Conservation (phyloP, 2,797 vertebrate species). For the Phalanger gymnotis region DNA sequence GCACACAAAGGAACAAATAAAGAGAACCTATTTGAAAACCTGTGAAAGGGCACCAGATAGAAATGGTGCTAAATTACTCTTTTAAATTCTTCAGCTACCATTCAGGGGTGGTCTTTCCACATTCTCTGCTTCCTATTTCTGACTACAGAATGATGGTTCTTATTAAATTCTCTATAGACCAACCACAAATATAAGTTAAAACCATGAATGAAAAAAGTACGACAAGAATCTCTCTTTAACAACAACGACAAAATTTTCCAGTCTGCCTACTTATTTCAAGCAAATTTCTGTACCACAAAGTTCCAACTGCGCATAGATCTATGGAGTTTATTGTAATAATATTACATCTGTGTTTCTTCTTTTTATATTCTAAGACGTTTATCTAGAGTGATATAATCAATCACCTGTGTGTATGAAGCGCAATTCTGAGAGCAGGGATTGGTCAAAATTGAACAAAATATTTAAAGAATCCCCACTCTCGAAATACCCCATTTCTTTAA, state of each 20-base stretch:
- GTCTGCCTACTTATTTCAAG: not conserved
- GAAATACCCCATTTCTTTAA: not conserved
- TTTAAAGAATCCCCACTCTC: not conserved
- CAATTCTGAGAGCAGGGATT: not conserved
- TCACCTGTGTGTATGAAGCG: not conserved
- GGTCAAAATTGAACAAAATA: not conserved
- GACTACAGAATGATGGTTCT: accelerated
- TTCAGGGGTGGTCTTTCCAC: not conserved
- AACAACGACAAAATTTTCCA: accelerated
- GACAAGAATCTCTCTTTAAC: not conserved
- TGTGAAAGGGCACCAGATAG: not conserved
- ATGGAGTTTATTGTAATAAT: not conserved
- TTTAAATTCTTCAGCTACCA: too few species aligned
- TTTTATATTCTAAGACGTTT: not conserved
- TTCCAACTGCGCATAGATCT: not conserved
- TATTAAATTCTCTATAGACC: not conserved
- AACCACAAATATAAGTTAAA: not conserved
- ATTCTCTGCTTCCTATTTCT: accelerated
- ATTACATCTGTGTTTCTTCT: not conserved
- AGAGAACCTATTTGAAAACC: not conserved
- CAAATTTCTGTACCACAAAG: not conserved
- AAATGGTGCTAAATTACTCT: not conserved
- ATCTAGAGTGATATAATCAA: not conserved
- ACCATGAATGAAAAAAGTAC: not conserved
- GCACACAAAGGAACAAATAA: not conserved